phyloP scores from a whole-genome alignment of 2,113 vertebrate species.

The Strix aluco region DNA sequence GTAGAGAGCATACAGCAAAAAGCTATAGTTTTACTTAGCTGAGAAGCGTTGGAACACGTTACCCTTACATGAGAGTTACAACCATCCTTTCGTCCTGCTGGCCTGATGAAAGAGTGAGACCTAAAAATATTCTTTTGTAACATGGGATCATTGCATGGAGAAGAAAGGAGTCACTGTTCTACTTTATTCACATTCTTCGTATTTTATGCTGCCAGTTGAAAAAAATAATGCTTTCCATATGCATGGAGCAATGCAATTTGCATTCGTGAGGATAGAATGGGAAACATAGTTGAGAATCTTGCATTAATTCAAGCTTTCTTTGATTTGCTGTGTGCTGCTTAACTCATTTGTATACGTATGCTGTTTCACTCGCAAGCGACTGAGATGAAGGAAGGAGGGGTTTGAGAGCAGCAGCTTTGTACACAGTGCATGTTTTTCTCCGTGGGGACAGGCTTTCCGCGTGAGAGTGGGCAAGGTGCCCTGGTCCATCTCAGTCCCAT shows the following conservation, averaged over 20 bases:
- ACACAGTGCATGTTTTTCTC: not conserved
- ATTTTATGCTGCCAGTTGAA: not conserved
- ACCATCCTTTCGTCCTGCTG: not conserved
- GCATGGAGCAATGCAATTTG: not conserved
- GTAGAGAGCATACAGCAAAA: not conserved
- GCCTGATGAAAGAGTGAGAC: not conserved
- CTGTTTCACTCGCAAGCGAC: not conserved
- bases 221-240: not conserved
- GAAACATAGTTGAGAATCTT: not conserved
- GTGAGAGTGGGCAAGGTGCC: not conserved
- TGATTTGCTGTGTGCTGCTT: not conserved
- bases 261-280: not conserved
- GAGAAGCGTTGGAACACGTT: not conserved
- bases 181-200: not conserved
- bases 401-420: not conserved
- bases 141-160: not conserved
- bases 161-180: not conserved
- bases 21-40: not conserved
- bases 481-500: rapidly evolving
- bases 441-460: not conserved
- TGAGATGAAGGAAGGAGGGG: not conserved
- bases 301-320: not conserved
- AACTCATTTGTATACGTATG: not conserved
- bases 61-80: not conserved
- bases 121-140: not conserved